These are phyloP conservation scores for Glaucomys volans DNA, from an alignment of 2,113 vertebrate species.

Conservation along the genomic window DNA sequence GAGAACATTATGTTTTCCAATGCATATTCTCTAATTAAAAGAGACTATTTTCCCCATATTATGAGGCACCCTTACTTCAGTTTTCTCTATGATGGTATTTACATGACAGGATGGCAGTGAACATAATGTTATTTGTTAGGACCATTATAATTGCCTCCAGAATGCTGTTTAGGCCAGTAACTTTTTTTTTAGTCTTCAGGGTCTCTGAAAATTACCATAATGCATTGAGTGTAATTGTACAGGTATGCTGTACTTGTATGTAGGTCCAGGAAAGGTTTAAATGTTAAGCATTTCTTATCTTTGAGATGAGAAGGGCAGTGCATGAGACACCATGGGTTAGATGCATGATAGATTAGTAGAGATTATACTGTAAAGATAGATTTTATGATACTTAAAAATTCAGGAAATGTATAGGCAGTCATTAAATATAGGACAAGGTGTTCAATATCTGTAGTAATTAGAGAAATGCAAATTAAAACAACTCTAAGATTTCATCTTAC, in stretches of 20 bases:
- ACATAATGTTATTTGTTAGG: background rate
- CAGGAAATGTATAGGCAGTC: too few species aligned
- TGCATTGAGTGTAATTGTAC: background rate
- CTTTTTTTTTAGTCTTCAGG: background rate
- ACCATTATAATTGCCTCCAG: background rate
- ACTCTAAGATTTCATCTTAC: too few species aligned
- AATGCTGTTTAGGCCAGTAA: background rate
- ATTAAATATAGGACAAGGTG: too few species aligned
- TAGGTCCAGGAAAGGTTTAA: background rate
- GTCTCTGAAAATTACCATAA: background rate
- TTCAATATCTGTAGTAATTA: too few species aligned
- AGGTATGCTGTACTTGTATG: background rate
- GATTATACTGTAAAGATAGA: background rate
- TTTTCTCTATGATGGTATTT: background rate
- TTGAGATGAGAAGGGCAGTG: background rate
- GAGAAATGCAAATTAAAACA: too few species aligned
- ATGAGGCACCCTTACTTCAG: background rate
- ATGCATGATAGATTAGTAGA: background rate
- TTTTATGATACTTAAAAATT: background rate
- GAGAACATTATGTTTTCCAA: background rate
- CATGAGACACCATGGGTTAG: background rate
- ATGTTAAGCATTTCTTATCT: constrained; percentile 3
- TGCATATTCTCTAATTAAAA: background rate
- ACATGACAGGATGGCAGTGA: background rate
- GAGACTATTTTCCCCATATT: background rate